Conservation (phyloP, 2,888 invertebrate genomes). For the Aphelenchoides bicaudatus region DNA sequence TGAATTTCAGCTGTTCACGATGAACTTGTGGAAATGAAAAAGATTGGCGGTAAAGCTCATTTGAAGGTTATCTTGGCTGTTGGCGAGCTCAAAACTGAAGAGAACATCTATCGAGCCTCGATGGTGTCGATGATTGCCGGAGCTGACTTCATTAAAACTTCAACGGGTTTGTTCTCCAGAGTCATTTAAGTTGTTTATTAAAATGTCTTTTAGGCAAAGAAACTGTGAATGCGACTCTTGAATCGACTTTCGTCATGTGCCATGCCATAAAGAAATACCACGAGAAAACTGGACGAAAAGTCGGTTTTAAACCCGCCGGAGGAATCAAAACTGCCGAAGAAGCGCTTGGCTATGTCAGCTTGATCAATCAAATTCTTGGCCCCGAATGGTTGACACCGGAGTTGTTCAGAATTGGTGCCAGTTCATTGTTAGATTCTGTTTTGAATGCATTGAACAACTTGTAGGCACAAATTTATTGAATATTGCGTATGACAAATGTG, state of each 20-base stretch:
- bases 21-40: slow-evolving; percentile 78
- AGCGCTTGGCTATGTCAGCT: slow-evolving; percentile 78
- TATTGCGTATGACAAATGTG: too few relatives aligned
- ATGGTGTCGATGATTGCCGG: slow-evolving; percentile 85
- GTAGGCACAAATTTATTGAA: too few relatives aligned
- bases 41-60: slow-evolving; percentile 72
- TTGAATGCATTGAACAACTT: slow-evolving; percentile 20
- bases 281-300: slow-evolving; percentile 71
- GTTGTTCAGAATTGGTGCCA: slow-evolving; percentile 87
- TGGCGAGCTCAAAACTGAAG: slow-evolving; percentile 72
- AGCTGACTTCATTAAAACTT: slow-evolving; percentile 84
- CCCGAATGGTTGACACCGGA: slow-evolving; percentile 75
- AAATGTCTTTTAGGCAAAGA: too few relatives aligned
- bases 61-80: slow-evolving; percentile 90
- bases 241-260: slow-evolving; percentile 87
- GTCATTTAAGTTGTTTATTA: too few relatives aligned
- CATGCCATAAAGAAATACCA: slow-evolving; percentile 72
- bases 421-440: slow-evolving; percentile 79
- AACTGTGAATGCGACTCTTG: slow-evolving; percentile 83
- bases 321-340: slow-evolving; percentile 82
- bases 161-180: too few relatives aligned
- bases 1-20: slow-evolving; percentile 68
- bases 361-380: slow-evolving; percentile 81
- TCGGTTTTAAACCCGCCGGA: slow-evolving; percentile 96
- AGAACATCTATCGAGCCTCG: slow-evolving; percentile 71